Evolutionary conservation across 1,140 invertebrate species (phyloP), one percentile per base, ranked within the genome.

Genomic region (Drosophila setifemur): DNA sequence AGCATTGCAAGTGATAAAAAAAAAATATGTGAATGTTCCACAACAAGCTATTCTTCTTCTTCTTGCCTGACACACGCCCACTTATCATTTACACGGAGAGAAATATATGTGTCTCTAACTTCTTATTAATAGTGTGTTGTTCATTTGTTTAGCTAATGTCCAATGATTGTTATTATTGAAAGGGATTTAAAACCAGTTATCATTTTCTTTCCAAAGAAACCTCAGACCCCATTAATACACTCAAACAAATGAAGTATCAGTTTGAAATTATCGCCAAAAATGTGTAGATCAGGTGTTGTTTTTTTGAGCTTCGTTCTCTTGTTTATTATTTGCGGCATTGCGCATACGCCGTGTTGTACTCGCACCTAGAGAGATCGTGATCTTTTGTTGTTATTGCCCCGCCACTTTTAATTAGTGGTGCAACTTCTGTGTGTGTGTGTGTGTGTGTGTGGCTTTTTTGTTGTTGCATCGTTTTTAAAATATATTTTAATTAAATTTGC

Each of bases 401-500:
- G 40, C 7, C 50, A 16, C 42, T 40, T 19, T 48, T 74, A 58
- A 53, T 60, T 75, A 66, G 21, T 14, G 53, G 14, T 49, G 18
- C 18, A 44, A 28, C 31, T 29, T 50, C 18, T 52, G 40, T n/a
- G 23, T 29, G 40, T 54, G 43, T 47, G 31, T 48, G 26, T 31
- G 21, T 33, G 29, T 31, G 28, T 9, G 5, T 37, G 33, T 16
- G 33, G 21, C 21, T 37, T 12, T 37, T 23, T 52, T 33, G 26
- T 54, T 63, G 16, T 58, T 63, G 58, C 57, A 42, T 26, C 44
- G 52, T 23, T 44, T 71, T 71, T 71, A 52, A 71, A 71, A 71
- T 57, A 77, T 77, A 78, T 69, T 72, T 82, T 76, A 67, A 81
- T 82, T 82, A 76, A 75, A 76, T 82, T 76, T 70, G 52, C 58